Conservation (phyloP, 2,888 invertebrate genomes). For the Lysandra bellargus region DNA sequence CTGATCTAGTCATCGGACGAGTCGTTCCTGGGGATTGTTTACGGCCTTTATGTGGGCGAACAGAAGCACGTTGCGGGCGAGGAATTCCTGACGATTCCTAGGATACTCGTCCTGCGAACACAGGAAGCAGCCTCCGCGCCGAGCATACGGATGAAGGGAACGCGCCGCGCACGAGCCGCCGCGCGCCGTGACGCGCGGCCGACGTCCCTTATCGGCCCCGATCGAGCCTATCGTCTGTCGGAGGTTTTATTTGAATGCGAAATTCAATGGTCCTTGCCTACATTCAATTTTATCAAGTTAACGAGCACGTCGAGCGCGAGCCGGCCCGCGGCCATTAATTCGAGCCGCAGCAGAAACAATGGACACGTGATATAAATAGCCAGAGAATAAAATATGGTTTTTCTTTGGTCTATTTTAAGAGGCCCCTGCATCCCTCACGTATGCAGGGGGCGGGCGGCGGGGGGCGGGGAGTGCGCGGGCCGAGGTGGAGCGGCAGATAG, state of each 20-base stretch:
- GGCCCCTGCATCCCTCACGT: too few species aligned
- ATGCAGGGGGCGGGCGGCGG: conserved; percentile 65
- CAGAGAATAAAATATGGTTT: conserved; percentile 70
- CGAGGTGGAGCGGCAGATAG: conserved; percentile 64
- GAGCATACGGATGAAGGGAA: conserved; percentile 73
- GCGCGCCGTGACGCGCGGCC: too few species aligned
- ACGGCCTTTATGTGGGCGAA: conserved; percentile 37
- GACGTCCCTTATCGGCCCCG: neutral
- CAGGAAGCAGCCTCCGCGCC: conserved; percentile 72
- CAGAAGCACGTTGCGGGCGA: conserved; percentile 46
- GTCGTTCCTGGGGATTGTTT: conserved; percentile 29
- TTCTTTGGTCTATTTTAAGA: conserved; percentile 74
- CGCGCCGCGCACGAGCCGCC: conserved; percentile 49
- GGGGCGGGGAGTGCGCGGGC: conserved; percentile 65
- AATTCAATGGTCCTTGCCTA: conserved; percentile 45
- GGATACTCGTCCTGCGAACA: conserved; percentile 52
- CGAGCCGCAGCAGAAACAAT: conserved; percentile 68
- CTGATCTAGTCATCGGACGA: conserved; percentile 43
- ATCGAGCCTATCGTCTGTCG: conserved; percentile 30
- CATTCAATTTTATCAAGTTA: conserved; percentile 60
- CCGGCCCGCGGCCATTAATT: conserved; percentile 66
- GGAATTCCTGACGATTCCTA: conserved; percentile 49
- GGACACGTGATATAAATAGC: conserved; percentile 75
- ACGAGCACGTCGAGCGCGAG: conserved; percentile 56
- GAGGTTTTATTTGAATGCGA: conserved; percentile 49